Evolutionary conservation across 2,888 invertebrate species (phyloP).

Genomic region (Incurvaria masculella): DNA sequence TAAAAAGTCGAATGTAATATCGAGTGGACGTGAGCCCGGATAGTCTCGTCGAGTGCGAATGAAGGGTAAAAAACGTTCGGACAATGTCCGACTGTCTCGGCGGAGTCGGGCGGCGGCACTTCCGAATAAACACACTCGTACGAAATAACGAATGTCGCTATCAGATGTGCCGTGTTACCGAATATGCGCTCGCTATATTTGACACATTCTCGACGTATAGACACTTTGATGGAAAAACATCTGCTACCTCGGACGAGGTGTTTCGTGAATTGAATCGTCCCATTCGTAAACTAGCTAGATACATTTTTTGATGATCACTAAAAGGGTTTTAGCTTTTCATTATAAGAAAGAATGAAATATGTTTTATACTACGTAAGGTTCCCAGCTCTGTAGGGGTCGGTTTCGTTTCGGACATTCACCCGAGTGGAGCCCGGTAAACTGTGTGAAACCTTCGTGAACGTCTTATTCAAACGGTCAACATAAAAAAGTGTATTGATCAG

Average conservation of each 20-base stretch:
- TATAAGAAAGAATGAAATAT: too few relatives aligned
- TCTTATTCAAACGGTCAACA: too few relatives aligned
- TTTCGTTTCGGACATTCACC: too few relatives aligned
- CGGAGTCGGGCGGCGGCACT: constrained; percentile 34
- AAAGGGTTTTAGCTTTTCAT: too few relatives aligned
- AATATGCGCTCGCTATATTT: constrained; percentile 27
- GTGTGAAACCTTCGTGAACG: too few relatives aligned
- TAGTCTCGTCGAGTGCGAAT: constrained; percentile 55
- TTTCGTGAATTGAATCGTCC: too few relatives aligned
- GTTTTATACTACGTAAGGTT: too few relatives aligned
- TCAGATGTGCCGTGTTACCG: constrained; percentile 26
- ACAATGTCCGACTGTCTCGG: constrained; percentile 51
- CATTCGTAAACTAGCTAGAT: too few relatives aligned
- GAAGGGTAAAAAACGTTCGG: constrained; percentile 50
- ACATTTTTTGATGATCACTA: too few relatives aligned
- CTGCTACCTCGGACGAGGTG: background rate
- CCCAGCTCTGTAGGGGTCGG: too few relatives aligned
- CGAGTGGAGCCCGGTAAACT: too few relatives aligned
- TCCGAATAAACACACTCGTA: constrained; percentile 49
- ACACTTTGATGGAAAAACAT: background rate
- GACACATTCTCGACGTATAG: constrained; percentile 35
- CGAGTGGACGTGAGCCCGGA: constrained; percentile 41
- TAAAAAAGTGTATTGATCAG: too few relatives aligned
- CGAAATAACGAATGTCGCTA: constrained; percentile 40
- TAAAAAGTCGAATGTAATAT: constrained; percentile 53